Conservation (phyloP, 2,113 vertebrate genomes). For the Syrrhaptes paradoxus region DNA sequence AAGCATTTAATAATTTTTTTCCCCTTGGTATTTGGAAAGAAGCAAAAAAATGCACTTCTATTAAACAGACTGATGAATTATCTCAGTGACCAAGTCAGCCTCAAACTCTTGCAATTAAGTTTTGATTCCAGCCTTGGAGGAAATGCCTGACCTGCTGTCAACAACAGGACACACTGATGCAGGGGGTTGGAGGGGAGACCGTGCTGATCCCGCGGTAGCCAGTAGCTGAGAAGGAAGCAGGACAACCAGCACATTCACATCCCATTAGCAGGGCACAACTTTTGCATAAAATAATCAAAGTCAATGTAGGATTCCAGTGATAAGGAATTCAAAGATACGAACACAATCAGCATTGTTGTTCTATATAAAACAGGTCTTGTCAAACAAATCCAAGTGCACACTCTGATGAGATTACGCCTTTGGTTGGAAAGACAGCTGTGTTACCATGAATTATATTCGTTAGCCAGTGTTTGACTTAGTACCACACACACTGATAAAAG, state of each 20-base stretch:
- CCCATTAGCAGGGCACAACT: background rate
- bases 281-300: background rate
- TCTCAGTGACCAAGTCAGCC: background rate
- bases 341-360: background rate
- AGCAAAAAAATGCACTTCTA: background rate
- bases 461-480: background rate
- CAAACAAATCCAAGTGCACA: background rate
- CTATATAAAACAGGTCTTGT: background rate
- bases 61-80: background rate
- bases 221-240: background rate
- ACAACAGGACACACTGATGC: background rate
- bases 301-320: background rate
- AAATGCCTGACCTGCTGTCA: background rate
- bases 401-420: background rate
- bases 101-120: background rate
- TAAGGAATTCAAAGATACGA: background rate
- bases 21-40: background rate
- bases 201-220: accelerated
- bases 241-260: background rate
- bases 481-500: background rate
- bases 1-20: background rate
- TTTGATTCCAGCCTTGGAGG: background rate
- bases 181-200: background rate
- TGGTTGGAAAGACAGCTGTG: background rate
- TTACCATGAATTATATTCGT: background rate